Evolutionary conservation across 2,797 vertebrate genomes (phyloP).

Genomic region (Corythornis leucogaster): DNA sequence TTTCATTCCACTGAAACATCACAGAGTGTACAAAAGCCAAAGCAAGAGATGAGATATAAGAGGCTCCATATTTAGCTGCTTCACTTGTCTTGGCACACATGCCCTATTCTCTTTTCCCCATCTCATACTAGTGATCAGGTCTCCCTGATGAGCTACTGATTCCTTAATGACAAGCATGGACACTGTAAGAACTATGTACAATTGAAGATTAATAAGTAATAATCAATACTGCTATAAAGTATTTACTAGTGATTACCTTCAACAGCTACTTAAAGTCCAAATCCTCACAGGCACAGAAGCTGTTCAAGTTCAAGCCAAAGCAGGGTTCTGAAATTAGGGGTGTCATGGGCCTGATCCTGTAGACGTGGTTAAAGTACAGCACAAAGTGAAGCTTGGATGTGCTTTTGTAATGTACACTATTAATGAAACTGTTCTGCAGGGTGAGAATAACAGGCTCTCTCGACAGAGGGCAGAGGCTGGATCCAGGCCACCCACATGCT

Average conservation of each 20-base stretch:
- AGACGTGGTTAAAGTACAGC: neutral
- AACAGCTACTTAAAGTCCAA: neutral
- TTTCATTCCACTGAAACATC: conserved; percentile 4
- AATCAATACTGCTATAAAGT: neutral
- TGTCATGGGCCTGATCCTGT: neutral
- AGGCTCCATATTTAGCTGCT: neutral
- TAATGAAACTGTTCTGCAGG: neutral
- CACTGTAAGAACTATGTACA: neutral
- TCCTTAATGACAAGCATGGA: neutral
- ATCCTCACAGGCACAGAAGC: neutral
- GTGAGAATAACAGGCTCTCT: neutral
- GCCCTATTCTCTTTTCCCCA: neutral
- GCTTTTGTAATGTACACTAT: neutral
- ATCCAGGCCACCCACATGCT: neutral
- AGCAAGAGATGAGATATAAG: neutral
- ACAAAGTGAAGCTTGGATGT: neutral
- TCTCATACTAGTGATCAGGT: neutral
- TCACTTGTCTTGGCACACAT: neutral
- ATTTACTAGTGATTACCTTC: neutral
- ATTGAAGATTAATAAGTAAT: neutral
- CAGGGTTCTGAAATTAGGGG: neutral
- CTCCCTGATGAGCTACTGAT: neutral
- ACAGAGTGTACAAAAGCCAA: neutral
- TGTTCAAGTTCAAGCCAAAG: neutral
- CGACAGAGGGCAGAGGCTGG: neutral